phyloP scores from a whole-genome alignment of 2,888 invertebrate genomes.

The Isotomurus palustris region DNA sequence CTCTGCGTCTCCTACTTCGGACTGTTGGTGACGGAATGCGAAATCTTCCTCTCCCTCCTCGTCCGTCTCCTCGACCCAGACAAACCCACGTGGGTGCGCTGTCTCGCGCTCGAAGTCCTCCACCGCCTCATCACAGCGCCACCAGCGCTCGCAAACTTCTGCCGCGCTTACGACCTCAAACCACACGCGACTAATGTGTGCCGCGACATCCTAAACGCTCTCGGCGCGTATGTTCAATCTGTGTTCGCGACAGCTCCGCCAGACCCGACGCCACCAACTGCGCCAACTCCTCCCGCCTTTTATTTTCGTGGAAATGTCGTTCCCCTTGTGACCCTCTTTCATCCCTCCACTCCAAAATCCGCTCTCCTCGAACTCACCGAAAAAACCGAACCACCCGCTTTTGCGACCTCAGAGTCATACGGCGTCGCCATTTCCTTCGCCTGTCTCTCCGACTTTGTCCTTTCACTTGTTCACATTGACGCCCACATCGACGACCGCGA shows the following conservation, averaged over 20 bases:
- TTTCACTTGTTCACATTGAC: slow-evolving; percentile 68
- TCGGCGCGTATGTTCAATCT: slow-evolving; percentile 91
- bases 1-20: slow-evolving; percentile 89
- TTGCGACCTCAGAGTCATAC: slow-evolving; percentile 82
- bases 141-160: slow-evolving; percentile 80
- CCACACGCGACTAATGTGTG: slow-evolving; percentile 82
- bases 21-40: slow-evolving; percentile 92
- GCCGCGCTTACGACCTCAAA: slow-evolving; percentile 91
- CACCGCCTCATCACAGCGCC: slow-evolving; percentile 91
- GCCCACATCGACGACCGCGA: slow-evolving; percentile 58
- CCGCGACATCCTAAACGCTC: slow-evolving; percentile 88
- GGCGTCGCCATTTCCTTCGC: slow-evolving; percentile 94
- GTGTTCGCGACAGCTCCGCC: slow-evolving; percentile 63
- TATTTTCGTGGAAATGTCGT: slow-evolving; percentile 89
- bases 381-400: slow-evolving; percentile 84
- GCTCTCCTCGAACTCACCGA: slow-evolving; percentile 97
- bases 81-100: slow-evolving; percentile 93
- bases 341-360: slow-evolving; percentile 77
- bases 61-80: slow-evolving; percentile 97
- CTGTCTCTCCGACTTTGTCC: slow-evolving; percentile 84
- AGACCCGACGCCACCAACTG: slow-evolving; percentile 54
- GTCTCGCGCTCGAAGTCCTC: slow-evolving; percentile 89
- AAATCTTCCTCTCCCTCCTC: slow-evolving; percentile 93
- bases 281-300: slow-evolving; percentile 86
- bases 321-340: slow-evolving; percentile 79